Evolutionary conservation across 2,113 vertebrate species (phyloP).

Genomic region (Thryonomys swinderianus): DNA sequence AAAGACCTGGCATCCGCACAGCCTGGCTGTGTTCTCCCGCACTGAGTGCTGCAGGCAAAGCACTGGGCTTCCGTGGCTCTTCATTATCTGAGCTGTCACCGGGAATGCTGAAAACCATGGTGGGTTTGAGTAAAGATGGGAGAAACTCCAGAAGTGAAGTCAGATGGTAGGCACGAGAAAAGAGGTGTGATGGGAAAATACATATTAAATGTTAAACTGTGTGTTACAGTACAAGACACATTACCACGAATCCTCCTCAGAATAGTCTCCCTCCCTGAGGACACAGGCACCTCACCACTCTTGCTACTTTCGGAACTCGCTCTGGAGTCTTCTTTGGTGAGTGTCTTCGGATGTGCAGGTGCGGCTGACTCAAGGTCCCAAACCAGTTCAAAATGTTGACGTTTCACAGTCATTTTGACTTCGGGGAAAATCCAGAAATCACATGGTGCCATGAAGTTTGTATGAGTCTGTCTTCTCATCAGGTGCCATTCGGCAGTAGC

Average conservation of each 20-base stretch:
- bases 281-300: not conserved
- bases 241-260: not conserved
- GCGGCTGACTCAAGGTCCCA: not conserved
- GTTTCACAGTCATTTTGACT: not conserved
- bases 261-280: not conserved
- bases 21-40: no score
- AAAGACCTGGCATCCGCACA: not conserved
- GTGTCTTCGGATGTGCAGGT: not conserved
- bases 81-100: not conserved
- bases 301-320: not conserved
- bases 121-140: not conserved
- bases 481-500: not conserved
- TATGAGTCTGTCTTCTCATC: not conserved
- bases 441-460: not conserved
- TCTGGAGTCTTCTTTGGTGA: not conserved
- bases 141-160: not conserved
- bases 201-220: not conserved
- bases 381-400: not conserved
- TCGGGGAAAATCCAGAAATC: not conserved
- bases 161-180: not conserved
- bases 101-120: not conserved
- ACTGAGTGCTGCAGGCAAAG: not conserved
- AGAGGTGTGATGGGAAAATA: not conserved
- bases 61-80: not conserved
- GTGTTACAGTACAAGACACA: not conserved